phyloP scores from a whole-genome alignment of 2,113 vertebrate species.

The Romanogobio albipinnatus region DNA sequence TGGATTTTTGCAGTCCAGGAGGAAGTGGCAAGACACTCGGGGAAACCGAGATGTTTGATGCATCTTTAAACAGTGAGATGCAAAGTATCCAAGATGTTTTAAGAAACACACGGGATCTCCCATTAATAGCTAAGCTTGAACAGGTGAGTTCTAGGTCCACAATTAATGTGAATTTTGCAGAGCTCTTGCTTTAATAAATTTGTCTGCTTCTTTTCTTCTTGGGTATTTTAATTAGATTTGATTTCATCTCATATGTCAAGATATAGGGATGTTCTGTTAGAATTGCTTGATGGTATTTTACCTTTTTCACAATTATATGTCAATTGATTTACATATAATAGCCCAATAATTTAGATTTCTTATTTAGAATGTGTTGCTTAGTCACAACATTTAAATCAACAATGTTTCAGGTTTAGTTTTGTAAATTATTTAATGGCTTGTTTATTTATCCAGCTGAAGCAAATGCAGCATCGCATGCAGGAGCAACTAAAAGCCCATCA shows the following conservation, averaged over 20 bases:
- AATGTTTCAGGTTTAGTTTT: conserved; percentile 7
- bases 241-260: neutral
- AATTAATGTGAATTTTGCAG: neutral
- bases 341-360: neutral
- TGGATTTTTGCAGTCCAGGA: conserved; percentile 68
- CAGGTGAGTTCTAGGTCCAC: conserved; percentile 75
- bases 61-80: conserved; percentile 44
- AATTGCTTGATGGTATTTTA: neutral
- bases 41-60: neutral
- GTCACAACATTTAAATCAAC: neutral
- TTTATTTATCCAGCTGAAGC: conserved; percentile 81
- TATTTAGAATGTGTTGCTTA: neutral
- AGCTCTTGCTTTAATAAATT: neutral
- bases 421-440: conserved; percentile 17
- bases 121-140: conserved; percentile 83
- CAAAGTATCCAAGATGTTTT: conserved; percentile 57
- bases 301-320: neutral
- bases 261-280: neutral
- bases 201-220: neutral
- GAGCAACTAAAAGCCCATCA: conserved; percentile 88
- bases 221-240: neutral
- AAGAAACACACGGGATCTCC: conserved; percentile 63
- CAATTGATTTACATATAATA: too few species aligned
- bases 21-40: conserved; percentile 56
- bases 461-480: conserved; percentile 90